Base-by-base conservation (phyloP, 2,888 invertebrate species). In the Agapostemon virescens region DNA sequence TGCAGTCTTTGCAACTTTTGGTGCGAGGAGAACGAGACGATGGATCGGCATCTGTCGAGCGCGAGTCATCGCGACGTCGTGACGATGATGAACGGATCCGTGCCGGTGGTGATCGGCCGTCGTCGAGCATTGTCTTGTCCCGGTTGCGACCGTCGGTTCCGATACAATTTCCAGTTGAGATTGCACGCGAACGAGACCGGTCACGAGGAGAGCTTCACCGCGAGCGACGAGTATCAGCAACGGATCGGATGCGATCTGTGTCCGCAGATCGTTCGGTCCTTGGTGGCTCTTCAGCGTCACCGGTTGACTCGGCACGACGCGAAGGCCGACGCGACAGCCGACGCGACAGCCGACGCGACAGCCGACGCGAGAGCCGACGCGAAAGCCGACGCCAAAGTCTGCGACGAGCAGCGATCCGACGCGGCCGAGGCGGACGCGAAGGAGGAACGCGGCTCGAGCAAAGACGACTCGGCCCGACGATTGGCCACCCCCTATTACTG, bases 1-100 rank as follows among this genome's bases (percentile, higher is more conserved):
- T 97, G 97, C 90, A 95, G 95, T 0, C 95, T 96, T 84, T 97
- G 97, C 89, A 95, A 96, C 89, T 95, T 94, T 84, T 95, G 95
- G 90, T 95, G 95, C 86, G 94, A 94, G 17, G 93, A 94, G 49
- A 95, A 95, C 69, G 93, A 94, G 69, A 93, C 94, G 76, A 97
- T 97, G 96, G 93, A 95, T 30, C 90, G 94, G 17, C 97, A 97
- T 90, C 92, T 97, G 86, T 91, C 94, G 5, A 94, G 96, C 26
- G 90, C 93, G 9, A 95, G 95, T 55, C 97, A 97, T 91, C 94
- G 94, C 63, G 96, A 97, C 91, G 95, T 96, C 0, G 94, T 96
- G 0, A 94, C 95, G 3, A 96, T 95, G 23, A 95, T 97, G 83
- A 97, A 97, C 90, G 94, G 96, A 87, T 97, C 97, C 0, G 96